A percentile compares a stretch with the other conserved stretches of the same genome.
These are phyloP conservation scores for Pandemis corylana DNA, from an alignment of 2,888 invertebrate species.

Conservation along the genomic window DNA sequence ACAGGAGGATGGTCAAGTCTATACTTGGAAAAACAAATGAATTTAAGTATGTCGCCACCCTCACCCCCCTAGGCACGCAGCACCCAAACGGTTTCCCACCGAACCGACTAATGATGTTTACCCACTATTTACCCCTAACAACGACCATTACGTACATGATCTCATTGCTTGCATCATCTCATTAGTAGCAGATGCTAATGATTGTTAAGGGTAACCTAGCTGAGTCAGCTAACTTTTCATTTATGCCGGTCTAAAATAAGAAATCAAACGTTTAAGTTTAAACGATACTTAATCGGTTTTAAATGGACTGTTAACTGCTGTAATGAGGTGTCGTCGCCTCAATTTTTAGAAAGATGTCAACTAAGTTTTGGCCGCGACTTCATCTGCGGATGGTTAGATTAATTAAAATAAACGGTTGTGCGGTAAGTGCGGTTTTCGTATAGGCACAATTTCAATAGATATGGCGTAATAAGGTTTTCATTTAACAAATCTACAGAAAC, in stretches of 20 bases:
- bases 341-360: background rate
- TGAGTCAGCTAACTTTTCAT: background rate
- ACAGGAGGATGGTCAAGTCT: no score
- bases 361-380: background rate
- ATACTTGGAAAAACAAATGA: background rate
- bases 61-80: slow-evolving; percentile 6
- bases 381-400: background rate
- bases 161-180: slow-evolving; percentile 7
- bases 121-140: slow-evolving; percentile 20
- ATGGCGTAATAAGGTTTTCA: no score
- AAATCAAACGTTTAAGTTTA: background rate
- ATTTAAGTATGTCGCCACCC: background rate
- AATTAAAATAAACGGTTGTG: no score
- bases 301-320: background rate
- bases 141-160: slow-evolving; percentile 4
- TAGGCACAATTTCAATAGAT: no score
- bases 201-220: slow-evolving; percentile 1
- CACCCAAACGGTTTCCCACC: slow-evolving; percentile 21
- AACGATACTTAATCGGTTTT: slow-evolving; percentile 2
- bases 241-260: background rate
- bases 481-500: no score
- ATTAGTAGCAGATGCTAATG: background rate
- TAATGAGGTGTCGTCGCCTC: background rate
- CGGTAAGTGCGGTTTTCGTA: no score
- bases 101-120: slow-evolving; percentile 23